Percentiles rank a stretch among this genome's conserved stretches.
These are phyloP conservation scores for Thera britannica DNA, from an alignment of 2,888 invertebrate genomes.

Conservation along the genomic window DNA sequence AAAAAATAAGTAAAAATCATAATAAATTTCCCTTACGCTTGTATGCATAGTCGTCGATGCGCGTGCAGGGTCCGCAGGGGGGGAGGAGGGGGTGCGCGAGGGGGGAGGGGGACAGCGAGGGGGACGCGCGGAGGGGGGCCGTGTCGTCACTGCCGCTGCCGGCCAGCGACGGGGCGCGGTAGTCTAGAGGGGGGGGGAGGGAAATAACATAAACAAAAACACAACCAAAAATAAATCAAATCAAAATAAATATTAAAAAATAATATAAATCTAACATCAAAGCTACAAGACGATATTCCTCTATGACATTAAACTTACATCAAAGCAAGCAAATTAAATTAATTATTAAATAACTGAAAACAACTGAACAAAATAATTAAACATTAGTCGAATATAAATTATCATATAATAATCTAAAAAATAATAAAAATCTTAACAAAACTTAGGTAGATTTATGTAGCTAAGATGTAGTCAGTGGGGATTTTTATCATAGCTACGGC, in stretches of 20 bases:
- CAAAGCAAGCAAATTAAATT: too few species aligned
- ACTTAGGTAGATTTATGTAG: too few species aligned
- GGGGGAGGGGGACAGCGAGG: slow-evolving; percentile 29
- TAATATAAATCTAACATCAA: too few species aligned
- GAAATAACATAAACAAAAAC: slow-evolving; percentile 23
- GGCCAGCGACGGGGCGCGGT: slow-evolving; percentile 55
- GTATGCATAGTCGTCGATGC: slow-evolving; percentile 56
- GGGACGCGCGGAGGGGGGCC: slow-evolving; percentile 57
- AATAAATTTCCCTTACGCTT: slow-evolving; percentile 42
- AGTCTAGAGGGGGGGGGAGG: slow-evolving; percentile 38
- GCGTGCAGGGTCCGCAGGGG: slow-evolving; percentile 42
- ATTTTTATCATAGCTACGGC: background rate
- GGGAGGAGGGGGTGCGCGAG: slow-evolving; percentile 38
- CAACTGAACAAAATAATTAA: too few species aligned
- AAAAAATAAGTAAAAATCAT: background rate
- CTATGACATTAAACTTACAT: too few species aligned
- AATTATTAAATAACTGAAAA: too few species aligned
- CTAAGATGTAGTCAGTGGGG: background rate
- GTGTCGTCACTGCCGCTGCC: slow-evolving; percentile 65
- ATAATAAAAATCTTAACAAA: too few species aligned
- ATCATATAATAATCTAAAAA: too few species aligned
- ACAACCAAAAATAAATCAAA: slow-evolving; percentile 10
- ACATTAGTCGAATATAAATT: too few species aligned
- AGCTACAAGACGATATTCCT: too few species aligned
- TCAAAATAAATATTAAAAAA: background rate